Base-by-base conservation (phyloP, 2,113 vertebrate species). In the Turdus rufiventris region DNA sequence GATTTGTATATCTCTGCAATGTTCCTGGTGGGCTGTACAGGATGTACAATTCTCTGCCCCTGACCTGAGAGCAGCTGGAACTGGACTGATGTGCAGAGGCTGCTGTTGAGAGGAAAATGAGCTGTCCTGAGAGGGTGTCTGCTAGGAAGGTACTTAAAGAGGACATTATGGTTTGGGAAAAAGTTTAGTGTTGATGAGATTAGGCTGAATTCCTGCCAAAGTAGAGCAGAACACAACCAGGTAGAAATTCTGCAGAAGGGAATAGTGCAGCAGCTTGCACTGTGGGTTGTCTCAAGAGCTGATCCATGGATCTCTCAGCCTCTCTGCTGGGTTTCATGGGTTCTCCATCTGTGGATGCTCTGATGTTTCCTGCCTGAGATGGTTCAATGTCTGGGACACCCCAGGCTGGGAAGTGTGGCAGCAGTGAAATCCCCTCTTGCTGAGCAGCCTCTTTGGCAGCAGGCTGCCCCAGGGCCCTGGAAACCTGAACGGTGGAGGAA, bases 391-490 rank as follows among this genome's bases (percentile, higher is more conserved):
- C 50, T 75, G 43, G 36, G 40, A 74, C 28, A 31, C 36, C 83
- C 56, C 72, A 68, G 51, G 72, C 8, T 56, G 68, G 60, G 88
- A 45, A 31, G 40, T 67, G 48, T 75, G 57, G 72, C n/a, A 93
- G 79, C 86, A 60, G 21, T 78, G 76, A 81, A 74, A 83, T 89
- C 91, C 92, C 95, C 93, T 92, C 84, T 85, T 87, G 61, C 4
- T 14, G 62, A 84, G 88, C 72, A 86, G 75, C 34, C 51, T 74
- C 0, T 71, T 66, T 79, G 88, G 74, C 74, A 91, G 93, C 72
- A 71, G 76, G 86, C 83, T 48, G 91, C 95, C 89, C 66, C 81
- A 89, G 93, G 95, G 93, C 94, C 73, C 91, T 91, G 91, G 80
- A 89, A 93, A 91, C 80, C 76, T 72, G 89, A 92, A 88, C 0